Evolutionary conservation across 2,113 vertebrate species (phyloP).

Genomic region (Chunga burmeisteri): DNA sequence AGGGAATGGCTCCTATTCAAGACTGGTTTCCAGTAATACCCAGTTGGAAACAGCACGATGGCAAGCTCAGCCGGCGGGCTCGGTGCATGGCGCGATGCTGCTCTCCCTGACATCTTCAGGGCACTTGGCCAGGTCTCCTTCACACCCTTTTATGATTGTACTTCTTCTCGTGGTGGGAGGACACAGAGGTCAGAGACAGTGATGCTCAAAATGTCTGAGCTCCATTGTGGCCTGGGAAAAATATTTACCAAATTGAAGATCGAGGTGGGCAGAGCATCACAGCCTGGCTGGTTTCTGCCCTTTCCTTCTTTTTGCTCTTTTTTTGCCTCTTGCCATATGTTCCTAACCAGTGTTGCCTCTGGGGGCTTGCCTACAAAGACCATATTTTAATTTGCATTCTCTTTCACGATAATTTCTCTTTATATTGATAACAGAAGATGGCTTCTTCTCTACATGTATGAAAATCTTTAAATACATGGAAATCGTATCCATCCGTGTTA

Average conservation of each 20-base stretch:
- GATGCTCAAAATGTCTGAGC: not conserved
- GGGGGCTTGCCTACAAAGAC: not conserved
- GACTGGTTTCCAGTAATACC: not conserved
- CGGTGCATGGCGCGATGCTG: accelerated
- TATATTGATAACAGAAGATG: not conserved
- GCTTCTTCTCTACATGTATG: not conserved
- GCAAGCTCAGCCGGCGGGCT: not conserved
- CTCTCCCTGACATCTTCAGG: not conserved
- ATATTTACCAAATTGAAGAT: not conserved
- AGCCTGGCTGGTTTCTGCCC: not conserved
- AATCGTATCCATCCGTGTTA: not conserved
- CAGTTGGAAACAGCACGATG: not conserved
- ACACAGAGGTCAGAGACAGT: not conserved
- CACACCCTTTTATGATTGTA: not conserved
- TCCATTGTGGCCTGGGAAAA: not conserved
- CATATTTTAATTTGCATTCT: not conserved
- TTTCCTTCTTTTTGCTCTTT: not conserved
- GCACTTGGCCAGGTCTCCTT: not conserved
- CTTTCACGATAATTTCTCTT: not conserved
- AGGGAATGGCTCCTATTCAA: not conserved
- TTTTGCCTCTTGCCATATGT: not conserved
- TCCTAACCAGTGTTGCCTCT: not conserved
- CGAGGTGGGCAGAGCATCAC: not conserved
- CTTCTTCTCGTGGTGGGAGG: not conserved
- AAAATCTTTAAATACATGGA: not conserved